Evolutionary conservation across 2,113 vertebrate genomes (phyloP).

Genomic region (Potamarius usumacintae): DNA sequence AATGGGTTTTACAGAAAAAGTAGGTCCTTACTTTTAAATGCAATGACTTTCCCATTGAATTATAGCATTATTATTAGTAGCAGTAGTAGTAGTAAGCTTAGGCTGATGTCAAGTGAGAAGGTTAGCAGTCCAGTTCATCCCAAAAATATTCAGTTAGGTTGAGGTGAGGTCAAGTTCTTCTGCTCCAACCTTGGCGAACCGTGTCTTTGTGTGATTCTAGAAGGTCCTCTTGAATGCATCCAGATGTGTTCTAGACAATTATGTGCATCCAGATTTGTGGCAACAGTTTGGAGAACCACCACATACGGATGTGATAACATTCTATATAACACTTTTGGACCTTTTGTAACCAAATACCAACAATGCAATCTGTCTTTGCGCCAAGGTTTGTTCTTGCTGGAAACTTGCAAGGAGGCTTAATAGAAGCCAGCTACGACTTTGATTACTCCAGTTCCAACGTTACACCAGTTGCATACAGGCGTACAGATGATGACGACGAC

Average conservation of each 20-base stretch:
- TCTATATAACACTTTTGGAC: background rate
- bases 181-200: background rate
- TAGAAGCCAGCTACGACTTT: constrained; percentile 92
- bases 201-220: background rate
- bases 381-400: constrained; percentile 90
- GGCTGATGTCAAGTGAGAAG: background rate
- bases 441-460: constrained; percentile 82
- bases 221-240: background rate
- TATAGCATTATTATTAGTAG: no score
- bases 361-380: background rate
- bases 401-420: constrained; percentile 89
- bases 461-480: constrained; percentile 77
- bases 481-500: constrained; percentile 83
- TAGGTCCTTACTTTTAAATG: constrained; percentile 63
- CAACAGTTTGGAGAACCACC: background rate
- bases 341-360: background rate
- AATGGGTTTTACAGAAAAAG: constrained; percentile 88
- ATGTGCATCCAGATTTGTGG: background rate
- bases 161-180: background rate
- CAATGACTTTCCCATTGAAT: background rate
- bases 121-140: background rate
- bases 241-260: no score
- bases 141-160: background rate
- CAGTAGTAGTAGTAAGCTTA: background rate
- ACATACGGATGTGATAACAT: background rate